These are phyloP conservation scores for Chymomyza costata DNA, from an alignment of 1,140 invertebrate species.

Conservation along the genomic window DNA sequence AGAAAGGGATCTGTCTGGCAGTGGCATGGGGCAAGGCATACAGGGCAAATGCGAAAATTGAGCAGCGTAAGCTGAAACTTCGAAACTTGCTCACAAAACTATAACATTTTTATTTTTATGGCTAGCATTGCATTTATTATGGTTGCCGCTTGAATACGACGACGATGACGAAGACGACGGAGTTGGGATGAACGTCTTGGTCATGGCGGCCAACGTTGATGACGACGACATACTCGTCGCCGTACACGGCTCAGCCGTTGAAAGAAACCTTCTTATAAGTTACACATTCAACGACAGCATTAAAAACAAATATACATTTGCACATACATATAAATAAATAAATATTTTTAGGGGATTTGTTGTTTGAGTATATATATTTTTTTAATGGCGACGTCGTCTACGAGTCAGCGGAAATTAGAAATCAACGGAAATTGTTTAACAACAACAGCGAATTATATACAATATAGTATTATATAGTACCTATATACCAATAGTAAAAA, in stretches of 20 bases:
- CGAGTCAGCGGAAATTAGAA: constrained; percentile 62
- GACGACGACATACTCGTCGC: too few relatives aligned
- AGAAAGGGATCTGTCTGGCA: constrained; percentile 23
- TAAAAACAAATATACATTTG: too few relatives aligned
- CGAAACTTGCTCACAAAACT: constrained; percentile 42
- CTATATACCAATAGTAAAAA: too few relatives aligned
- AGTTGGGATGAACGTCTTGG: too few relatives aligned
- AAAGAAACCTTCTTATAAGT: too few relatives aligned
- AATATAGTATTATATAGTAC: constrained; percentile 14
- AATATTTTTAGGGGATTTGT: constrained; percentile 32
- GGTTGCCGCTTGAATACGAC: constrained; percentile 19
- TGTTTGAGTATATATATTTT: constrained; percentile 15
- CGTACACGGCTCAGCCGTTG: too few relatives aligned
- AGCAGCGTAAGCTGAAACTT: constrained; percentile 61
- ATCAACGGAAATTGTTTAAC: constrained; percentile 62
- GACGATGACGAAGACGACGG: constrained; percentile 12
- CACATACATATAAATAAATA: neutral
- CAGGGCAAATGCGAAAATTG: constrained; percentile 39
- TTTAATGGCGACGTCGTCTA: constrained; percentile 40
- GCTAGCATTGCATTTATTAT: constrained; percentile 66
- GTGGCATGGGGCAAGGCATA: neutral
- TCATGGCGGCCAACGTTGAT: constrained; percentile 19
- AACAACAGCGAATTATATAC: constrained; percentile 34
- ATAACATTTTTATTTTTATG: constrained; percentile 68
- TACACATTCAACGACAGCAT: too few relatives aligned